A percentile compares a stretch with the other conserved stretches of the same genome.
Evolutionary conservation across 2,113 vertebrate genomes (phyloP).

Genomic region (Oriolus oriolus): DNA sequence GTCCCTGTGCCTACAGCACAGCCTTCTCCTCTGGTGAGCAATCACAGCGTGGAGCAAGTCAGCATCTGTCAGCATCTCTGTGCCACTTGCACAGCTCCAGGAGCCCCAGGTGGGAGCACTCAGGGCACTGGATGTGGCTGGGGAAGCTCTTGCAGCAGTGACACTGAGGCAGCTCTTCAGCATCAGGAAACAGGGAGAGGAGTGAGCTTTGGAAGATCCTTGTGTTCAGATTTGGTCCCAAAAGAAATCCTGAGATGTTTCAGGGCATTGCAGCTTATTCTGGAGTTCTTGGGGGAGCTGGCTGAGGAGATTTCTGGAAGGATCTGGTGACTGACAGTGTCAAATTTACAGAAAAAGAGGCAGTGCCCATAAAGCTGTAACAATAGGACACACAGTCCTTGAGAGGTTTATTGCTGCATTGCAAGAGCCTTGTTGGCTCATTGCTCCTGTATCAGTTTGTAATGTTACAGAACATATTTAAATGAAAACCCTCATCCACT

Average conservation of each 20-base stretch:
- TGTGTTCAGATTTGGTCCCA: not conserved
- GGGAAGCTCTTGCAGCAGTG: not conserved
- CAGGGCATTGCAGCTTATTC: not conserved
- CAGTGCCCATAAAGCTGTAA: not conserved
- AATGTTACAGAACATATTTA: not conserved
- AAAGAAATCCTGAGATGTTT: not conserved
- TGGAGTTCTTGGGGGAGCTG: not conserved
- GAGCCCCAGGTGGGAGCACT: not conserved
- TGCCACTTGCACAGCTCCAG: not conserved
- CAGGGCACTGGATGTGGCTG: not conserved
- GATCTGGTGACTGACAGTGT: not conserved
- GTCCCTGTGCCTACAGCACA: not conserved
- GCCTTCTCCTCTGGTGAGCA: not conserved
- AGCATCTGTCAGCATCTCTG: not conserved
- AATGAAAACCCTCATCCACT: not conserved
- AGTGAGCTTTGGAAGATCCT: not conserved
- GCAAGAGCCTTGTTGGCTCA: not conserved
- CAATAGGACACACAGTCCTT: not conserved
- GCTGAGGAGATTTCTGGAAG: not conserved
- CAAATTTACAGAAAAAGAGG: not conserved
- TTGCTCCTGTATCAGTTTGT: not conserved
- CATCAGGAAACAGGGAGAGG: not conserved
- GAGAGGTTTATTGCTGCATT: not conserved
- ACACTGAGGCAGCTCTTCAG: not conserved
- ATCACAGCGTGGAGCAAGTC: not conserved